Conservation (phyloP, 2,113 vertebrate genomes). For the Camelus bactrianus region DNA sequence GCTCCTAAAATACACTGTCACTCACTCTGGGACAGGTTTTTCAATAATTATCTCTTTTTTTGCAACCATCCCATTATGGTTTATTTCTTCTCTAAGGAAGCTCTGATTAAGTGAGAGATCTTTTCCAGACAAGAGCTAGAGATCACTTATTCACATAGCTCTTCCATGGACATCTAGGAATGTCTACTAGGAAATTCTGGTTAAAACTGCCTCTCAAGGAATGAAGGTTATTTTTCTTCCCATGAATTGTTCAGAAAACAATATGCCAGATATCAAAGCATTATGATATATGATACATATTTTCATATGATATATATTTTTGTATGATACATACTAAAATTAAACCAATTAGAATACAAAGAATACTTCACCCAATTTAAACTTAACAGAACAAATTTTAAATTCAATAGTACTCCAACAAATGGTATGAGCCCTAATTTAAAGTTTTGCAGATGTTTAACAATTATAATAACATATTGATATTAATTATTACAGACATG, state of each 20-base stretch:
- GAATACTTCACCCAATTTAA: background rate
- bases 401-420: constrained; percentile 40
- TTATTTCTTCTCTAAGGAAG: constrained; percentile 23
- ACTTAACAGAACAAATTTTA: constrained; percentile 31
- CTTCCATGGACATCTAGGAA: constrained; percentile 19
- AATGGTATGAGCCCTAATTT: background rate
- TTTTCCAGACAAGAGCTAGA: background rate
- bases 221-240: background rate
- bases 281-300: background rate
- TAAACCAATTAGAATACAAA: constrained; percentile 19
- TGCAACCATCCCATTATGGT: background rate
- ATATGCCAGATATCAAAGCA: background rate
- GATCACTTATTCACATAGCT: background rate
- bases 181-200: background rate
- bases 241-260: constrained; percentile 17
- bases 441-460: background rate
- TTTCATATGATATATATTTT: background rate
- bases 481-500: constrained; percentile 7
- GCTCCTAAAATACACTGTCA: background rate
- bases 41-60: background rate
- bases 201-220: background rate
- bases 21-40: background rate
- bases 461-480: background rate
- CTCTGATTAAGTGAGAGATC: background rate
- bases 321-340: constrained; percentile 38